Conservation (phyloP, 2,113 vertebrate species). For the Gambusia holbrooki region DNA sequence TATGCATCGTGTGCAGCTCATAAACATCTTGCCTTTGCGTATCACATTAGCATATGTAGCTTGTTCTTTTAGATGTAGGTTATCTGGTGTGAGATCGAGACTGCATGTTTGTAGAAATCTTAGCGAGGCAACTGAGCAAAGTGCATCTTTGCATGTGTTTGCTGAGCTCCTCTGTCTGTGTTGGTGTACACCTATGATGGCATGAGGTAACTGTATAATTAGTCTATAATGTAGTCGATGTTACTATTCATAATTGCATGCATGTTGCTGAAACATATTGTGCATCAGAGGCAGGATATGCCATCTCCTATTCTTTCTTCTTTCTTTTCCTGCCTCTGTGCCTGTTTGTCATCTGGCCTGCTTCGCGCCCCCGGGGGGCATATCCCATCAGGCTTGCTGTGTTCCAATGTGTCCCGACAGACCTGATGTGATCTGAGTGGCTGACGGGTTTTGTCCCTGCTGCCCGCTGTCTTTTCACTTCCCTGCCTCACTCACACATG, state of each 20-base stretch:
- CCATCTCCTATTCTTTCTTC: slow-evolving; percentile 63
- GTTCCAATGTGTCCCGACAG: slow-evolving; percentile 82
- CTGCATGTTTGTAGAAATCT: slow-evolving; percentile 54
- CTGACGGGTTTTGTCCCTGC: slow-evolving; percentile 81
- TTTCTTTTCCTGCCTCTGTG: slow-evolving; percentile 58
- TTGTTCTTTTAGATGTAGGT: slow-evolving; percentile 73
- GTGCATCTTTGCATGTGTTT: slow-evolving; percentile 8
- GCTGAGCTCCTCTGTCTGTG: slow-evolving; percentile 5
- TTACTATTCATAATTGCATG: slow-evolving; percentile 58
- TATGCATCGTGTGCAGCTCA: slow-evolving; percentile 72
- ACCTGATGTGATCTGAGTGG: slow-evolving; percentile 82
- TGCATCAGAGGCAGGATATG: slow-evolving; percentile 60
- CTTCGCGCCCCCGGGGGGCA: slow-evolving; percentile 74
- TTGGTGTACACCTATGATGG: slow-evolving; percentile 22
- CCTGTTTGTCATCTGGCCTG: slow-evolving; percentile 78
- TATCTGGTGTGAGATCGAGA: slow-evolving; percentile 74
- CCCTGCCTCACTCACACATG: slow-evolving; percentile 55
- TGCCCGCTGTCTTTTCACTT: slow-evolving; percentile 80
- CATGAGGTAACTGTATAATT: slow-evolving; percentile 47
- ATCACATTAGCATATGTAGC: slow-evolving; percentile 75
- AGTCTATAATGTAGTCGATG: slow-evolving; percentile 40
- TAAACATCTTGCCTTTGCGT: slow-evolving; percentile 67
- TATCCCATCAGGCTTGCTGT: slow-evolving; percentile 80
- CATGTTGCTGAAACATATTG: slow-evolving; percentile 68
- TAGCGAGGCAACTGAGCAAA: slow-evolving; percentile 6